phyloP scores from a whole-genome alignment of 2,797 vertebrate species.

The Mormyrops attenuatus region DNA sequence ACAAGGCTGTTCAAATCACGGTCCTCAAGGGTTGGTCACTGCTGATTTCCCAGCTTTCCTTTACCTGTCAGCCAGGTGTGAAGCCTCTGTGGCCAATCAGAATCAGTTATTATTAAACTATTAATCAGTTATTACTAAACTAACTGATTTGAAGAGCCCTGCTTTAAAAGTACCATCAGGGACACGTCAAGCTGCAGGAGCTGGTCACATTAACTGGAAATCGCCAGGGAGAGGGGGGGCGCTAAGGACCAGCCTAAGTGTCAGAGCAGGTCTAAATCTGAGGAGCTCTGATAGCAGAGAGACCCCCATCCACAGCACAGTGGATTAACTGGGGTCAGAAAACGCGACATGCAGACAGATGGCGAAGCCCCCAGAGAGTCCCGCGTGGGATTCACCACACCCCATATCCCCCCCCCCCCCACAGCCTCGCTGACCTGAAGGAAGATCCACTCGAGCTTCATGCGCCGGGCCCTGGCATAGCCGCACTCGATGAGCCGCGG shows the following conservation, averaged over 20 bases:
- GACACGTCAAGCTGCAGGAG: neutral
- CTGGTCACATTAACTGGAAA: neutral
- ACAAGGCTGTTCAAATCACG: neutral
- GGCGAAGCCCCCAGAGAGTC: neutral
- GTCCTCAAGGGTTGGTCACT: neutral
- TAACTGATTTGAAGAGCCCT: neutral
- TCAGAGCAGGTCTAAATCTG: neutral
- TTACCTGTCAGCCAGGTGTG: too few relatives aligned
- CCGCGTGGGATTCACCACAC: neutral
- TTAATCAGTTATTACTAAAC: too few relatives aligned
- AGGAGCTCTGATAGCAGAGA: neutral
- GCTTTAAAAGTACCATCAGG: neutral
- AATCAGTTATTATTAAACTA: too few relatives aligned
- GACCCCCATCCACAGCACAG: neutral
- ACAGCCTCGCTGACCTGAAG: slow-evolving; percentile 74
- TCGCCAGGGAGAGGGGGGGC: neutral
- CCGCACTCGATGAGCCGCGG: slow-evolving; percentile 92
- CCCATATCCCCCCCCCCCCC: neutral
- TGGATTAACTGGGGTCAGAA: neutral
- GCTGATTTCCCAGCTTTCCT: too few relatives aligned
- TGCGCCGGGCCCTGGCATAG: slow-evolving; percentile 88
- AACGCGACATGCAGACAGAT: neutral
- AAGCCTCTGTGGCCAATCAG: too few relatives aligned
- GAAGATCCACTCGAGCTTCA: slow-evolving; percentile 96
- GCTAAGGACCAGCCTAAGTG: neutral